These are phyloP conservation scores for Leptinotarsa peninsularis DNA, from an alignment of 2,888 invertebrate species.

Conservation along the genomic window DNA sequence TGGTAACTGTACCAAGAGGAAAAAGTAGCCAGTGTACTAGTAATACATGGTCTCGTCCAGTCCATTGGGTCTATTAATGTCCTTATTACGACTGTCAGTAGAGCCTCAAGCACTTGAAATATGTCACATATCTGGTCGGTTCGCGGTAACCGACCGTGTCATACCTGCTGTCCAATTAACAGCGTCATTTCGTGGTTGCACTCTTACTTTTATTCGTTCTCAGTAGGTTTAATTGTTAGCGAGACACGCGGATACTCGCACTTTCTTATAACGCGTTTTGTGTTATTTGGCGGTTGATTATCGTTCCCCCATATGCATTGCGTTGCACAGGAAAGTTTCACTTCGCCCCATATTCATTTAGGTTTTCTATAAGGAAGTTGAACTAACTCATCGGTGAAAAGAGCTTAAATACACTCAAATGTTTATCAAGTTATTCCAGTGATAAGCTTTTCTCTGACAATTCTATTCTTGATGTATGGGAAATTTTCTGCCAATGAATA, in stretches of 20 bases:
- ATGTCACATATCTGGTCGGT: slow-evolving; percentile 62
- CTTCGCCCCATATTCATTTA: too few relatives aligned
- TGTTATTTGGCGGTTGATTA: not conserved
- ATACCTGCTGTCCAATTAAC: slow-evolving; percentile 61
- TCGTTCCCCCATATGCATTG: not conserved
- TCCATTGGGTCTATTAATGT: slow-evolving; percentile 57
- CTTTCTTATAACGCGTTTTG: slow-evolving; percentile 35
- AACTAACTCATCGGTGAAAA: too few relatives aligned
- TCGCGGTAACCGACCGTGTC: slow-evolving; percentile 61
- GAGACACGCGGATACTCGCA: slow-evolving; percentile 41
- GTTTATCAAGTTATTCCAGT: too few relatives aligned
- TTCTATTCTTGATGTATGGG: too few relatives aligned
- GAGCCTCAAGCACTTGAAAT: slow-evolving; percentile 59
- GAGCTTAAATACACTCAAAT: too few relatives aligned
- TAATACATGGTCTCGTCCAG: slow-evolving; percentile 41
- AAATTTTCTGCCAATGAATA: too few relatives aligned
- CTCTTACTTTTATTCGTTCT: slow-evolving; percentile 53
- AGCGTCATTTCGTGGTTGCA: slow-evolving; percentile 54
- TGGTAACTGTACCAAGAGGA: slow-evolving; percentile 23
- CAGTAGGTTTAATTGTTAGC: slow-evolving; percentile 49
- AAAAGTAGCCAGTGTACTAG: slow-evolving; percentile 33
- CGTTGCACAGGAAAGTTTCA: not conserved
- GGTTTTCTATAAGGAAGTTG: too few relatives aligned
- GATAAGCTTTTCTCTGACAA: too few relatives aligned
- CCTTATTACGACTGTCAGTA: slow-evolving; percentile 59